A percentile compares a stretch with the other conserved stretches of the same genome.
These are phyloP conservation scores for Hirtodrosophila confusa DNA, from an alignment of 2,888 invertebrate species.

Conservation along the genomic window DNA sequence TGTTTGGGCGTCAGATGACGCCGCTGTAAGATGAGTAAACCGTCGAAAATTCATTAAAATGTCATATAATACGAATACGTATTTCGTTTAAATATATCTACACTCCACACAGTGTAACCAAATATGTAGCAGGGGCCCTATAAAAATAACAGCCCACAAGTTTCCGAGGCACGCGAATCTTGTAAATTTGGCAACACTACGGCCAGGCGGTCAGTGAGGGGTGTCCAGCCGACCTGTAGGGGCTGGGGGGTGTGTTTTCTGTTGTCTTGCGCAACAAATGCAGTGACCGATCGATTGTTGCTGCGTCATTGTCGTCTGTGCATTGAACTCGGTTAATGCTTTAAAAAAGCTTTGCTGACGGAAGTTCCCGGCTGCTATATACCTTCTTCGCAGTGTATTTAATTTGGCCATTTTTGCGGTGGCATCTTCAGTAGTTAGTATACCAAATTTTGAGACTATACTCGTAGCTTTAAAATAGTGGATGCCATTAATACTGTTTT, in stretches of 20 bases:
- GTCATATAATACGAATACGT: slow-evolving; percentile 49
- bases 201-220: slow-evolving; percentile 28
- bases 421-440: too few species aligned
- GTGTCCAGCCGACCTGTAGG: not conserved
- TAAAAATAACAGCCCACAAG: slow-evolving; percentile 33
- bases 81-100: slow-evolving; percentile 19
- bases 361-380: not conserved
- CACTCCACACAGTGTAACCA: slow-evolving; percentile 14
- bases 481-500: too few species aligned
- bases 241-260: slow-evolving; percentile 3
- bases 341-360: not conserved
- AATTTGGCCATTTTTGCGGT: too few species aligned
- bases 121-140: slow-evolving; percentile 24
- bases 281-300: slow-evolving; percentile 52
- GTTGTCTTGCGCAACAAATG: slow-evolving; percentile 61
- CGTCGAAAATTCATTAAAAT: slow-evolving; percentile 49
- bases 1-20: slow-evolving; percentile 25
- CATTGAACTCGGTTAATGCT: slow-evolving; percentile 62
- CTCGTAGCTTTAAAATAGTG: too few species aligned
- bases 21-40: slow-evolving; percentile 44
- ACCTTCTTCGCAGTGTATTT: too few species aligned
- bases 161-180: slow-evolving; percentile 54
- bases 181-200: slow-evolving; percentile 47
- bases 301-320: slow-evolving; percentile 65
- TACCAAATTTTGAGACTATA: too few species aligned